Evolutionary conservation across 2,113 vertebrate genomes (phyloP).

Genomic region (Dasyprocta punctata): DNA sequence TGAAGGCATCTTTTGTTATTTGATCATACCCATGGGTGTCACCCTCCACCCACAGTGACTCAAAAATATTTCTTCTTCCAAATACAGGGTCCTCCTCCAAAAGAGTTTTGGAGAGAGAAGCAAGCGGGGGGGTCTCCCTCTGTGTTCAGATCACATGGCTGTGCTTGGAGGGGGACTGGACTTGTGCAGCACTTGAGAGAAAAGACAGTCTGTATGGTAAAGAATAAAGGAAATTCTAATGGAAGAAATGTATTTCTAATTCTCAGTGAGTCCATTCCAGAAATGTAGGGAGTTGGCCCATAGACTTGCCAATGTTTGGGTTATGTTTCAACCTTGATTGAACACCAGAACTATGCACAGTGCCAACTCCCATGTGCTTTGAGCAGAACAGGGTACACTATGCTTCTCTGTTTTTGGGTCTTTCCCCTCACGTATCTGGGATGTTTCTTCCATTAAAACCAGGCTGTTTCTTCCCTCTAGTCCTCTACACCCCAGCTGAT

Average conservation of each 20-base stretch:
- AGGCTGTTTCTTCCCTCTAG: slow-evolving; percentile 29
- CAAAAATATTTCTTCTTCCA: slow-evolving; percentile 54
- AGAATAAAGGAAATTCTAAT: slow-evolving; percentile 15
- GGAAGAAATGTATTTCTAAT: slow-evolving; percentile 39
- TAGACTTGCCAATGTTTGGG: slow-evolving; percentile 50
- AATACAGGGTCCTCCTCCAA: not conserved
- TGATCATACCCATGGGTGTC: not conserved
- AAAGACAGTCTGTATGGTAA: slow-evolving; percentile 1
- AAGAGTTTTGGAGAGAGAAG: not conserved
- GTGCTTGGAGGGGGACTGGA: not conserved
- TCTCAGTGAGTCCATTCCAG: slow-evolving; percentile 66
- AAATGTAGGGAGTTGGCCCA: slow-evolving; percentile 61
- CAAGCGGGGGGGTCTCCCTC: not conserved
- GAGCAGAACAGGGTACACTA: slow-evolving; percentile 22
- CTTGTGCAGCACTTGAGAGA: not conserved
- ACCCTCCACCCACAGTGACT: slow-evolving; percentile 25
- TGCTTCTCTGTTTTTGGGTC: not conserved
- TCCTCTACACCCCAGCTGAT: not conserved
- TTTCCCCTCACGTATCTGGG: not conserved
- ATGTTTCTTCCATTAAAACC: slow-evolving; percentile 63
- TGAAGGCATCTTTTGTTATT: not conserved
- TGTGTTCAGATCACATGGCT: not conserved
- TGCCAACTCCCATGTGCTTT: slow-evolving; percentile 41
- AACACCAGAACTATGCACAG: slow-evolving; percentile 30
- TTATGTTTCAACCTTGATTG: slow-evolving; percentile 70